Percentiles rank a stretch among this genome's conserved stretches.
Conservation (phyloP, 2,797 vertebrate species). For the Chrysocyon brachyurus region DNA sequence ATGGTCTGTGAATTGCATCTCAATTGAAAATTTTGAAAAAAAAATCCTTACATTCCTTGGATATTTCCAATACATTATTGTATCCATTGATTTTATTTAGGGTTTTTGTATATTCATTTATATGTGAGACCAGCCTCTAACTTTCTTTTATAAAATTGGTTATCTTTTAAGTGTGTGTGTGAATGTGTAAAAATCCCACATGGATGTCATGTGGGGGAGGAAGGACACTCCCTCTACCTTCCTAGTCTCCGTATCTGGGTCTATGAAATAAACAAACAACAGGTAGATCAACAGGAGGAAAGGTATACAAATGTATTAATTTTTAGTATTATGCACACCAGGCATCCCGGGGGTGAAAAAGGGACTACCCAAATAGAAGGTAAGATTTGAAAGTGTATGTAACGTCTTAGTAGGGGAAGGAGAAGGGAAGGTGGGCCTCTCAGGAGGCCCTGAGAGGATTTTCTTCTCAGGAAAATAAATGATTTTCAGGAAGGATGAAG, state of each 20-base stretch:
- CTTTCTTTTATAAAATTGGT: neutral
- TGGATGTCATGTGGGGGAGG: neutral
- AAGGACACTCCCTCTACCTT: neutral
- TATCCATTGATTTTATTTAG: neutral
- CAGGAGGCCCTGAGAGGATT: too few species aligned
- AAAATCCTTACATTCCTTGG: neutral
- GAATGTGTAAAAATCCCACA: neutral
- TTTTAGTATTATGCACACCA: neutral
- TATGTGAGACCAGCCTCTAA: neutral
- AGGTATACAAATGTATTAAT: too few species aligned
- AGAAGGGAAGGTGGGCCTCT: rapidly evolving
- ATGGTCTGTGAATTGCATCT: neutral
- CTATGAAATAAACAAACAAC: neutral
- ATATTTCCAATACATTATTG: neutral
- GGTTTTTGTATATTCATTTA: neutral
- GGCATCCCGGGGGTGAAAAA: too few species aligned
- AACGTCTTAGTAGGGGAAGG: neutral
- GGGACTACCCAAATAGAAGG: neutral
- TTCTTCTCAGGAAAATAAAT: neutral
- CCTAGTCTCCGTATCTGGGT: neutral
- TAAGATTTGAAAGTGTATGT: neutral
- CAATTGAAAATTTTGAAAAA: neutral
- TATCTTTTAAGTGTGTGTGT: neutral
- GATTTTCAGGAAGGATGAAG: neutral
- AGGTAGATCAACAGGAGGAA: neutral